These are phyloP conservation scores for Siniperca obscura DNA, from an alignment of 2,797 vertebrate species.

Conservation along the genomic window DNA sequence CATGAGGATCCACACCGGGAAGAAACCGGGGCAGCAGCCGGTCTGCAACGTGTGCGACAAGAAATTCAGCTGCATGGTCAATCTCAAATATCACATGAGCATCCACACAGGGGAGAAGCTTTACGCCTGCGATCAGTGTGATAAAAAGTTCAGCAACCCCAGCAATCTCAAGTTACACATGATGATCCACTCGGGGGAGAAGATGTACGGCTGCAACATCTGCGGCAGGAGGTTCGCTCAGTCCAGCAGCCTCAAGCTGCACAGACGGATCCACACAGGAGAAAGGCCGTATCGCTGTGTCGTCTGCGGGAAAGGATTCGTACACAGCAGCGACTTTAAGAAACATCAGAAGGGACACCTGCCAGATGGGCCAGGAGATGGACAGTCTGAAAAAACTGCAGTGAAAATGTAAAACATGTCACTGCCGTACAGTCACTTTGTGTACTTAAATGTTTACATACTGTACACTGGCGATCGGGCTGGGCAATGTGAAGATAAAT, in stretches of 20 bases:
- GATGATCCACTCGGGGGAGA: conserved; percentile 52
- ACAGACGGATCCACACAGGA: conserved; percentile 66
- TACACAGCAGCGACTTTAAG: conserved; percentile 9
- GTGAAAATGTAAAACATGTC: conserved; percentile 1
- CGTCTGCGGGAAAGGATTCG: conserved; percentile 54
- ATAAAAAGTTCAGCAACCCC: conserved; percentile 69
- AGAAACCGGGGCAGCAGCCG: conserved; percentile 53
- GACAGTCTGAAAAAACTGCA: not conserved
- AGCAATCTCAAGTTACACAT: conserved; percentile 69
- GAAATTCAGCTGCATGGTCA: conserved; percentile 46
- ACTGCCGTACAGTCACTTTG: not conserved
- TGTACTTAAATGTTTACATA: not conserved
- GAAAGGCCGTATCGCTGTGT: conserved; percentile 48
- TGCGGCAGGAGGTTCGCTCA: conserved; percentile 68
- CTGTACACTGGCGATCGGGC: not conserved
- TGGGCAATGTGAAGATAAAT: not conserved
- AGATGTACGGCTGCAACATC: conserved; percentile 68
- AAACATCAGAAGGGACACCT: conserved; percentile 59
- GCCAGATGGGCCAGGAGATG: not conserved
- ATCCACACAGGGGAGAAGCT: conserved; percentile 69
- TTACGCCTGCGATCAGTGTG: conserved; percentile 62
- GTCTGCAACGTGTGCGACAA: conserved; percentile 63
- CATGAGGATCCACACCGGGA: conserved; percentile 72
- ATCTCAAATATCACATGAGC: conserved; percentile 69
- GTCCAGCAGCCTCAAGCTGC: conserved; percentile 59